These are phyloP conservation scores for Plebejus argus DNA, from an alignment of 2,888 invertebrate genomes.

Conservation along the genomic window DNA sequence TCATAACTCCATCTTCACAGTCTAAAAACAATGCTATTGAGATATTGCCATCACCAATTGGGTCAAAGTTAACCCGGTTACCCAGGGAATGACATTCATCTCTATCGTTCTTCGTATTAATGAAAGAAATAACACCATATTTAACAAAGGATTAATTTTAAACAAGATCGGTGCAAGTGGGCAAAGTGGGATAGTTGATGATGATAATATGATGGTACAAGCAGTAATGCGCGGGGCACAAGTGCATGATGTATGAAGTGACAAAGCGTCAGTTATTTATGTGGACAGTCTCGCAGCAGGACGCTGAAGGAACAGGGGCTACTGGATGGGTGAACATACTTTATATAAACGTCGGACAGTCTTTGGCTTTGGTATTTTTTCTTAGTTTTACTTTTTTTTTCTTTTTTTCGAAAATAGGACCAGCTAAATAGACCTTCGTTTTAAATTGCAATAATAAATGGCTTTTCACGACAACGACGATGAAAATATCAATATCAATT, in stretches of 20 bases:
- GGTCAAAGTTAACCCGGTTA: too few relatives aligned
- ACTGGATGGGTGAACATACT: conserved; percentile 48
- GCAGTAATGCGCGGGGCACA: not conserved
- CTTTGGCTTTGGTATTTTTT: not conserved
- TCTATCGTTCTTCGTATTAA: too few relatives aligned
- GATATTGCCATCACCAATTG: too few relatives aligned
- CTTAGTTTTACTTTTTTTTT: not conserved
- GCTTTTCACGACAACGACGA: too few relatives aligned
- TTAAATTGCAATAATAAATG: not conserved
- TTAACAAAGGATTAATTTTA: too few relatives aligned
- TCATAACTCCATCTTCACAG: too few relatives aligned
- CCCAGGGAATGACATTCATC: too few relatives aligned
- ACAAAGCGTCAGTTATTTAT: conserved; percentile 51
- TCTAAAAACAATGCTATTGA: too few relatives aligned
- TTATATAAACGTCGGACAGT: not conserved
- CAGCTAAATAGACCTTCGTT: not conserved
- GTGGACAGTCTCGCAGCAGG: conserved; percentile 62
- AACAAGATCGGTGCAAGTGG: too few relatives aligned
- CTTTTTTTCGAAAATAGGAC: not conserved
- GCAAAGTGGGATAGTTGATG: not conserved
- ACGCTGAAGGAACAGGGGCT: conserved; percentile 66
- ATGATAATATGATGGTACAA: not conserved
- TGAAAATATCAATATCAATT: too few relatives aligned
- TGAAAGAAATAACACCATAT: too few relatives aligned
- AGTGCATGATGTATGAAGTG: conserved; percentile 43